phyloP scores from a whole-genome alignment of 2,113 vertebrate species.

The Taxidea taxus region DNA sequence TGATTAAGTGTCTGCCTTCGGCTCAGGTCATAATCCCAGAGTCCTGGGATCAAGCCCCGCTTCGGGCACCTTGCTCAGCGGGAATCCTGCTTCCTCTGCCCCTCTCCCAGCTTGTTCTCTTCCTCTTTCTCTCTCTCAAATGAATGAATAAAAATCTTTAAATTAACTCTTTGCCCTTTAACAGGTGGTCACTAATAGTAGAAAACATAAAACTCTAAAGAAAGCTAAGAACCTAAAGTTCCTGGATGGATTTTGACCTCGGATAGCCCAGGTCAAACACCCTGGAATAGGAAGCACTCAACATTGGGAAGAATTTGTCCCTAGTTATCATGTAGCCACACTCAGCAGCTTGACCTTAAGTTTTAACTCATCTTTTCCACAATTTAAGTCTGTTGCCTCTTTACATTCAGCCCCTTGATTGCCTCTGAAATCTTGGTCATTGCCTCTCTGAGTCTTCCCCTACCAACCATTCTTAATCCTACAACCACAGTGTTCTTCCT shows the following conservation, averaged over 20 bases:
- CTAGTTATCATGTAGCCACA: background rate
- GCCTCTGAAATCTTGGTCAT: background rate
- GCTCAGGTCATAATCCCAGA: too few species aligned
- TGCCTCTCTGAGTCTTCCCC: background rate
- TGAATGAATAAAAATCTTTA: too few species aligned
- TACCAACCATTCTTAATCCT: background rate
- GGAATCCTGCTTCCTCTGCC: too few species aligned
- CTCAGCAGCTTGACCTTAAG: background rate
- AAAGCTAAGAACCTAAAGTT: slow-evolving; percentile 5
- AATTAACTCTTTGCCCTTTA: background rate
- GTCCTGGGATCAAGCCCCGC: too few species aligned
- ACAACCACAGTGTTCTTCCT: background rate
- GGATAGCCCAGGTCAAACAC: background rate
- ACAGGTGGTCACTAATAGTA: background rate
- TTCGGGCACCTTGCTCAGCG: too few species aligned
- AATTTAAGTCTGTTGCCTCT: background rate
- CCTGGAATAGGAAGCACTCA: background rate
- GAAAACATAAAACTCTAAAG: background rate
- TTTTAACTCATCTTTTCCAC: background rate
- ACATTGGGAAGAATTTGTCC: background rate
- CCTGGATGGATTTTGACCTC: background rate
- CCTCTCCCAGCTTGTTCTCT: too few species aligned
- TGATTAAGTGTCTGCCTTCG: too few species aligned
- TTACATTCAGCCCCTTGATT: background rate
- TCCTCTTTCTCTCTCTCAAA: too few species aligned